Conservation (phyloP, 2,888 invertebrate genomes). For the Pristionchus fissidentatus region DNA sequence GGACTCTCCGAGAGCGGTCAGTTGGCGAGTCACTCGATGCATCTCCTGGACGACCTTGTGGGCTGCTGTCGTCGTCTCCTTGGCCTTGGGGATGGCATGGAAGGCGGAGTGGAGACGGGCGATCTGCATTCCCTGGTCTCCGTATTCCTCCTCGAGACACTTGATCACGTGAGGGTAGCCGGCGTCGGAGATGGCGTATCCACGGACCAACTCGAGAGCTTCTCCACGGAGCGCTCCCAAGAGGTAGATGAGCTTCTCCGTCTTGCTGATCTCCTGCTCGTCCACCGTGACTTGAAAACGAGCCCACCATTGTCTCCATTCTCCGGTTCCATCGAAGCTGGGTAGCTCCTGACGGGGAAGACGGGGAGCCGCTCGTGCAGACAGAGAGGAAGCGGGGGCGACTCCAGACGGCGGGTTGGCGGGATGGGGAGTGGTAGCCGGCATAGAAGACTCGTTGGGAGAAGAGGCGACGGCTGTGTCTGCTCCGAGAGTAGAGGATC, state of each 20-base stretch:
- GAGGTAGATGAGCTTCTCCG: background rate
- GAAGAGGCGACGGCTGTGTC: background rate
- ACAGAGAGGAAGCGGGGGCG: background rate
- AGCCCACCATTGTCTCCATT: conserved; percentile 1
- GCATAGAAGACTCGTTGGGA: background rate
- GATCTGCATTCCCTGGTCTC: background rate
- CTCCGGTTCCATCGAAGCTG: background rate
- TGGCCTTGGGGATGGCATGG: background rate
- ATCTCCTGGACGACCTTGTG: background rate
- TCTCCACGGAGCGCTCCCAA: background rate
- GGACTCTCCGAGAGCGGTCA: background rate
- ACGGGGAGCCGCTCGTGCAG: background rate
- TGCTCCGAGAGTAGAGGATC: background rate
- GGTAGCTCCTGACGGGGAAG: background rate
- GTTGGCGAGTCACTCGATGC: background rate
- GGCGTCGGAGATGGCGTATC: background rate
- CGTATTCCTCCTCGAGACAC: conserved; percentile 9
- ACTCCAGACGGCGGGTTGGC: background rate
- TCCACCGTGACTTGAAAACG: background rate
- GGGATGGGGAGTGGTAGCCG: too few species aligned
- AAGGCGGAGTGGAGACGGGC: background rate
- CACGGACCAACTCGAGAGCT: background rate
- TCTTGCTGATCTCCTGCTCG: background rate
- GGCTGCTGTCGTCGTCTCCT: background rate
- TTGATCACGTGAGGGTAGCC: background rate